Conservation (phyloP, 2,113 vertebrate genomes). For the Chloropsis hardwickii region DNA sequence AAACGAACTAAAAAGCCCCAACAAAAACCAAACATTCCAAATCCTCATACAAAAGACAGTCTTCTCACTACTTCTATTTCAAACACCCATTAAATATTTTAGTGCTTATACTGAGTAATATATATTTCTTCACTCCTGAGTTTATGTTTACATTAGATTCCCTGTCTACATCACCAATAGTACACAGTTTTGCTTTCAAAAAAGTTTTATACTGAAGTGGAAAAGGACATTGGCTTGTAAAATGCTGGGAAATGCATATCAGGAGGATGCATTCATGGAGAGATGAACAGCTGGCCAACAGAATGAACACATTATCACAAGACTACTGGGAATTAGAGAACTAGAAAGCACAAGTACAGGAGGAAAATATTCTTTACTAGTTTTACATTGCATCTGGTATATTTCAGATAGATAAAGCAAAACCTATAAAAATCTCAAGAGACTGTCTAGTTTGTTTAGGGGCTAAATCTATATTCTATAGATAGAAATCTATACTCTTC, state of each 20-base stretch:
- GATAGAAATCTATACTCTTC: neutral
- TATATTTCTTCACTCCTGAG: neutral
- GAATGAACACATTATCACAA: slow-evolving; percentile 1
- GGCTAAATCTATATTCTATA: neutral
- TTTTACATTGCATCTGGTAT: neutral
- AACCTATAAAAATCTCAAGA: neutral
- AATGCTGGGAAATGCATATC: neutral
- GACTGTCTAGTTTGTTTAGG: neutral
- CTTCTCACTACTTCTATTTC: neutral
- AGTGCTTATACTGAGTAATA: neutral
- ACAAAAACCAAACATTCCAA: neutral
- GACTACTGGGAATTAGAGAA: slow-evolving; percentile 26
- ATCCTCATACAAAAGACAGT: neutral
- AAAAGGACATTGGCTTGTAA: neutral
- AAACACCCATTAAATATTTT: neutral
- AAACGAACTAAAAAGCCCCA: neutral
- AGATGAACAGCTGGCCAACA: slow-evolving; percentile 24
- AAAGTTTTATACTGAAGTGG: neutral
- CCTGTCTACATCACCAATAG: neutral
- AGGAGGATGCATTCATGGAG: neutral
- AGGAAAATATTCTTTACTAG: neutral
- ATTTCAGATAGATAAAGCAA: neutral
- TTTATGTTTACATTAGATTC: neutral
- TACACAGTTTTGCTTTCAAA: neutral
- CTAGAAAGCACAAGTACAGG: slow-evolving; percentile 23